Percentiles rank a stretch among this genome's conserved stretches.
phyloP scores from a whole-genome alignment of 2,797 vertebrate species.

The Protonibea diacanthus region DNA sequence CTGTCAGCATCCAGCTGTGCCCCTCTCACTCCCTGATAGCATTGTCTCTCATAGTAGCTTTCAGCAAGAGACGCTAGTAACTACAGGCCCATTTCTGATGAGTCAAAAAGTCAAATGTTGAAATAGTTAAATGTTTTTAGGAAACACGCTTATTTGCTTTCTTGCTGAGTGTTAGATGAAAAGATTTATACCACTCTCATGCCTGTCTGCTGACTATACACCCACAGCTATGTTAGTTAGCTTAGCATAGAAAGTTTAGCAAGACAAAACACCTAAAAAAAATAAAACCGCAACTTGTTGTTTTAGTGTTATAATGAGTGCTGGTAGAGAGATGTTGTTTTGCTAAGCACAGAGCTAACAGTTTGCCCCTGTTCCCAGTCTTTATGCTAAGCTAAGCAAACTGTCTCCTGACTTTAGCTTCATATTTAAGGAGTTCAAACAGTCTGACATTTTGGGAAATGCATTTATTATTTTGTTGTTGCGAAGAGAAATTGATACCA shows the following conservation, averaged over 20 bases:
- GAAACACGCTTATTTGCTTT: neutral
- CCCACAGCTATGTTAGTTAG: neutral
- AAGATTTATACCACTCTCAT: neutral
- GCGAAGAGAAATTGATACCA: no score
- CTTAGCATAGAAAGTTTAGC: neutral
- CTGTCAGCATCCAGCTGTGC: conserved; percentile 59
- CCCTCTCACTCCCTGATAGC: conserved; percentile 34
- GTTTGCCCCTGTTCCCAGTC: neutral
- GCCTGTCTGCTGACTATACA: neutral
- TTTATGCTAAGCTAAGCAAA: neutral
- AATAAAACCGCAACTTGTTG: neutral
- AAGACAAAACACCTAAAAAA: neutral
- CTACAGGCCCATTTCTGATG: neutral
- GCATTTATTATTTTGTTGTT: no score
- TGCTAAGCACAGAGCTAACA: neutral
- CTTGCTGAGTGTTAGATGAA: neutral
- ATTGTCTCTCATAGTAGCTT: conserved; percentile 24
- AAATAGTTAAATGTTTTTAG: neutral
- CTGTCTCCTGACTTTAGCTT: neutral
- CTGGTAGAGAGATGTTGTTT: neutral
- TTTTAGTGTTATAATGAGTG: neutral
- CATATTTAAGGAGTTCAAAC: neutral
- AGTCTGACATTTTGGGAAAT: neutral
- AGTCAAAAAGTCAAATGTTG: neutral
- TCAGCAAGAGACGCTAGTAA: conserved; percentile 21